These are phyloP conservation scores for Leptinotarsa undecemlineata DNA, from an alignment of 1,140 invertebrate species.

Conservation along the genomic window DNA sequence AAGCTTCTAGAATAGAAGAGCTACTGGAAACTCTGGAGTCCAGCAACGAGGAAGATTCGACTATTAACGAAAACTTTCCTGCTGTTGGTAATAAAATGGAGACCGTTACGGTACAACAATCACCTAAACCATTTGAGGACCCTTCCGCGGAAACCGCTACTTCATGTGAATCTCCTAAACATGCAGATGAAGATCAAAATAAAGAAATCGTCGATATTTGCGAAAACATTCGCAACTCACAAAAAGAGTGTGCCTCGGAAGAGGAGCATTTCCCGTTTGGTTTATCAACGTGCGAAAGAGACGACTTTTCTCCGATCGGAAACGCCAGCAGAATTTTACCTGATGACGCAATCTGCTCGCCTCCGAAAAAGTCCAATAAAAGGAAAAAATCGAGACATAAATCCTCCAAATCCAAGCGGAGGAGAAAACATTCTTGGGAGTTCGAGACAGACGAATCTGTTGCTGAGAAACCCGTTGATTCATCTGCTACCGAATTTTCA, in stretches of 20 bases:
- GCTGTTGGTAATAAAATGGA: neutral
- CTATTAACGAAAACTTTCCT: neutral
- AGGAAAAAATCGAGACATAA: constrained; percentile 26
- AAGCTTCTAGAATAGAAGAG: neutral
- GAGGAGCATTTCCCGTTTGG: neutral
- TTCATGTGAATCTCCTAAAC: neutral
- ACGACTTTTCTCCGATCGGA: constrained; percentile 9
- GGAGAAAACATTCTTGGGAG: neutral
- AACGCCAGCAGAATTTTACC: neutral
- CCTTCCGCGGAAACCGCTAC: neutral
- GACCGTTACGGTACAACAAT: neutral
- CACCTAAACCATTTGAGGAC: neutral
- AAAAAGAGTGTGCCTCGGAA: neutral
- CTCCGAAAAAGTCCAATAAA: constrained; percentile 29
- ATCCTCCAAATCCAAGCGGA: neutral
- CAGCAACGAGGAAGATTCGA: neutral
- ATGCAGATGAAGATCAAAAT: neutral
- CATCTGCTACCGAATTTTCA: too few species aligned
- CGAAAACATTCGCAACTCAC: neutral
- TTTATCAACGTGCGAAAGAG: constrained; percentile 6
- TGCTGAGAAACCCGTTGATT: too few species aligned
- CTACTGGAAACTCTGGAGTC: neutral
- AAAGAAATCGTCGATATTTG: constrained; percentile 7
- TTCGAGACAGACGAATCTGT: neutral
- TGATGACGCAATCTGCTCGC: constrained; percentile 23